Evolutionary conservation across 92 coral and sea anemone species (phyloP).

Genomic region (Zoanthus gigantus): DNA sequence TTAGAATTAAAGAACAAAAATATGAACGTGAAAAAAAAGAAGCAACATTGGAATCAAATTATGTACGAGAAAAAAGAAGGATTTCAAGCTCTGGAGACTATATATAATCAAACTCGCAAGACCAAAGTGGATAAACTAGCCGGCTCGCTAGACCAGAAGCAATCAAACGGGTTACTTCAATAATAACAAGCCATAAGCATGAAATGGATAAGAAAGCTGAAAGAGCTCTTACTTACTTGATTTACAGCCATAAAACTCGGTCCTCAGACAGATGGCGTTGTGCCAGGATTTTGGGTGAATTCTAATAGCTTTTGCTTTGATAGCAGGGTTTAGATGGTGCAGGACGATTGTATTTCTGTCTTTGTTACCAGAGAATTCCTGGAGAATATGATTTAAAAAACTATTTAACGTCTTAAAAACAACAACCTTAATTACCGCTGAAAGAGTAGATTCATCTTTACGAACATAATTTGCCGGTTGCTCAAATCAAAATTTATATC

Average conservation of each 20-base stretch:
- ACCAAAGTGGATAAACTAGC: no score
- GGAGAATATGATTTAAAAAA: neutral
- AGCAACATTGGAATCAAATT: no score
- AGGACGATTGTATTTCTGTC: neutral
- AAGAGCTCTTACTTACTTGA: neutral
- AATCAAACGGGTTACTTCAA: no score
- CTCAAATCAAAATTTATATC: no score
- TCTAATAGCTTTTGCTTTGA: neutral
- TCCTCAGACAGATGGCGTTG: neutral
- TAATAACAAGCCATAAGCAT: no score
- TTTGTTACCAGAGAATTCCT: neutral
- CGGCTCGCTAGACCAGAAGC: no score
- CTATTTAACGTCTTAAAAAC: neutral
- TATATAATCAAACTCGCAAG: no score
- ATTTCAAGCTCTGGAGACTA: no score
- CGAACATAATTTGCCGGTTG: no score
- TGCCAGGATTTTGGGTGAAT: neutral
- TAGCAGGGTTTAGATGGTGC: neutral
- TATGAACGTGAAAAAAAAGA: neutral
- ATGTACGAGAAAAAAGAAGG: no score
- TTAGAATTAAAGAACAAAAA: neutral
- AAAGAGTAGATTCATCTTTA: neutral
- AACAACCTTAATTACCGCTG: neutral
- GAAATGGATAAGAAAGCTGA: no score
- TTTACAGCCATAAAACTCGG: neutral